Base-by-base conservation (phyloP, 2,113 vertebrate species). In the Orycteropus afer region DNA sequence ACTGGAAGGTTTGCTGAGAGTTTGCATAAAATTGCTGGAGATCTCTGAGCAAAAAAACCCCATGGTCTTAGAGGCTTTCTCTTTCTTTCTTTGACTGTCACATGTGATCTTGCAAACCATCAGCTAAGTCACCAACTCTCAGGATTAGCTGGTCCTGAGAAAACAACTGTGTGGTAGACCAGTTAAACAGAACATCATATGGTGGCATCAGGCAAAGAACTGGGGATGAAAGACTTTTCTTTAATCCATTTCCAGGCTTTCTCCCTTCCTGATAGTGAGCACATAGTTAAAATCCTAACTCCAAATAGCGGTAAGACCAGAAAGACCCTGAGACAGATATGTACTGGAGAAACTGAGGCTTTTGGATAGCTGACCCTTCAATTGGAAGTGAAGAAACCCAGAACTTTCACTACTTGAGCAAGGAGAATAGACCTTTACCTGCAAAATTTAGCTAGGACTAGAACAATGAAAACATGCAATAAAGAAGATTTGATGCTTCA, bases 21-120 rank as follows among this genome's bases (percentile, higher is more conserved):
- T 25, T 61, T 85, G 17, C 27, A n/a, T 69, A 59, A 61, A 86
- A 40, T 63, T 45, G 71, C 78, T 81, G 71, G 37, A 12, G 79
- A 79, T 77, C 81, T 81, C 42, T 94, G 32, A 65, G 93, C 59
- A 85, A 69, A 79, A 34, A 84, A 34, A n/a, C n/a, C 15, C 15
- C 12, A 0, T n/a, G 15, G 45, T 69, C 67, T 55, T 61, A 86
- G 59, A 91, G 71, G 53, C 27, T 7, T 23, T 86, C 61, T 93
- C 23, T 65, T 89, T 94, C 25, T 77, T 87, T 81, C 83, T 94
- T 84, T 89, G 69, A 47, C n/a, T 81, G 59, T 14, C 27, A 27
- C 29, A 40, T 92, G 49, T 82, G 45, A 37, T 29, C 88, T 74
- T 69, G 15, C 49, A 93, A 59, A 78, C n/a, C 15, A 32, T 18